Evolutionary conservation across 2,797 vertebrate species (phyloP).

Genomic region (Morus bassanus): DNA sequence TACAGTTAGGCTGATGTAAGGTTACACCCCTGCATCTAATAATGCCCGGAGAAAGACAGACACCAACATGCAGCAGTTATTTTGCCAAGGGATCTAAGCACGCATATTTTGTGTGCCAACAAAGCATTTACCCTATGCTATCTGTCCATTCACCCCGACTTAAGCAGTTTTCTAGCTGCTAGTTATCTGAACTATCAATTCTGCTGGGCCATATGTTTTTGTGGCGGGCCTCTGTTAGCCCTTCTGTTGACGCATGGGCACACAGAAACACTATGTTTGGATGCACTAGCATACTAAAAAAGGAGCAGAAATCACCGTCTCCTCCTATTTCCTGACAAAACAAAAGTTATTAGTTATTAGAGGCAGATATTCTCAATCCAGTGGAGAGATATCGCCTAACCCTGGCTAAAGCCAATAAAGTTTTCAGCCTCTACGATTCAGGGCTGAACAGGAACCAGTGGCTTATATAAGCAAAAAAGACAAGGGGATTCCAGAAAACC

Average conservation of each 20-base stretch:
- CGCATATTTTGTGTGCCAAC: neutral
- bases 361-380: neutral
- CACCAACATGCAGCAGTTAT: neutral
- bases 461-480: neutral
- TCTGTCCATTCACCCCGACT: neutral
- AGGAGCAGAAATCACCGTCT: neutral
- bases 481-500: neutral
- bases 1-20: neutral
- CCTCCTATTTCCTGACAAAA: neutral
- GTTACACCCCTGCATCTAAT: neutral
- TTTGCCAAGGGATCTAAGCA: neutral
- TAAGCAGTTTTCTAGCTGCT: neutral
- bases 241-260: neutral
- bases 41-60: neutral
- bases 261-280: neutral
- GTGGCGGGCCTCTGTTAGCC: neutral
- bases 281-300: neutral
- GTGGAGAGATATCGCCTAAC: neutral
- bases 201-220: slow-evolving; percentile 1
- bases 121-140: slow-evolving; percentile 1
- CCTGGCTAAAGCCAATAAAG: neutral
- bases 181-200: neutral
- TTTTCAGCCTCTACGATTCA: neutral
- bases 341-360: neutral
- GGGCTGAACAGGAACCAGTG: neutral